Evolutionary conservation across 35 echinoderm and acorn worm genomes (phyloP).

Genomic region (Apostichopus parvimensis): DNA sequence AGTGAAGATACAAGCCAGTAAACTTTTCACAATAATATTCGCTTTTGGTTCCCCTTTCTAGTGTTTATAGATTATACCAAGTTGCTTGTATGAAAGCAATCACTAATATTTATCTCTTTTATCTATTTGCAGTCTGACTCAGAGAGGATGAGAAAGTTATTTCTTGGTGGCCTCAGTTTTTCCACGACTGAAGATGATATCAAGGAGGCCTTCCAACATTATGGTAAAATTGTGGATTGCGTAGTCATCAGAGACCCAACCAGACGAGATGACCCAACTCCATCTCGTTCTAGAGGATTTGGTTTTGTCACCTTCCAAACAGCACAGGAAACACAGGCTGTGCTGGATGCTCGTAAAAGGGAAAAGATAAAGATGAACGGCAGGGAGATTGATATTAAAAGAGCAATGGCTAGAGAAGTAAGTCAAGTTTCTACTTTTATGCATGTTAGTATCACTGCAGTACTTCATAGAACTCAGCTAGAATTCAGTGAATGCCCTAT

Average conservation of each 20-base stretch:
- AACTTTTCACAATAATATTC: too few relatives aligned
- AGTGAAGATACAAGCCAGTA: too few relatives aligned
- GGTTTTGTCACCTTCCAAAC: slow-evolving; percentile 25
- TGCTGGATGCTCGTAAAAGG: slow-evolving; percentile 2
- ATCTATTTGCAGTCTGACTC: slow-evolving; percentile 13
- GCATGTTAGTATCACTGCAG: too few relatives aligned
- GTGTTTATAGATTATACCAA: too few relatives aligned
- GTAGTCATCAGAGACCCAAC: not conserved
- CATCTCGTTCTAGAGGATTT: slow-evolving; percentile 27
- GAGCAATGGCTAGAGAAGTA: slow-evolving; percentile 41
- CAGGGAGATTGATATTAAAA: slow-evolving; percentile 38
- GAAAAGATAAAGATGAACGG: slow-evolving; percentile 36
- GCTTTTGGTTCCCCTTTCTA: too few relatives aligned
- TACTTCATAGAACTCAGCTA: too few relatives aligned
- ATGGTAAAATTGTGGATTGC: slow-evolving; percentile 28
- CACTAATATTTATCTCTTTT: too few relatives aligned
- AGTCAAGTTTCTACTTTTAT: not conserved
- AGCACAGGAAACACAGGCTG: not conserved
- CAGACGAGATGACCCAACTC: not conserved
- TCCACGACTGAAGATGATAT: slow-evolving; percentile 47
- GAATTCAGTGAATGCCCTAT: too few relatives aligned
- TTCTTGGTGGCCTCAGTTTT: slow-evolving; percentile 44
- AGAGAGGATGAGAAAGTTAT: slow-evolving; percentile 38
- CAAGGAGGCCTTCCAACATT: not conserved
- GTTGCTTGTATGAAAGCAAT: too few relatives aligned